These are phyloP conservation scores for Trissolcus brochymenae DNA, from an alignment of 2,888 invertebrate genomes.

Conservation along the genomic window DNA sequence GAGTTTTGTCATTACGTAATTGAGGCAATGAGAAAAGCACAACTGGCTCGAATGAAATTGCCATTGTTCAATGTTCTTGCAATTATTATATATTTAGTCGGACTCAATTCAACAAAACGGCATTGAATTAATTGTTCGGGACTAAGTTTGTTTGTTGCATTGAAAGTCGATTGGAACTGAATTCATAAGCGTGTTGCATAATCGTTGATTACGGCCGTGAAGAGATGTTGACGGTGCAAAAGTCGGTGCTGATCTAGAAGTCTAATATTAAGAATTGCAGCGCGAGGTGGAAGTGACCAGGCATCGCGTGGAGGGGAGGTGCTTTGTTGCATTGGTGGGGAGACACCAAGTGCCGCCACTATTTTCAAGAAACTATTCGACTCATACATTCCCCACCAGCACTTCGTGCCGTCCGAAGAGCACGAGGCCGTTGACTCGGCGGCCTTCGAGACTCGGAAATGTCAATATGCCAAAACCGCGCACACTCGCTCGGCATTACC, in stretches of 20 bases:
- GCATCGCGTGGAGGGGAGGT: slow-evolving; percentile 49
- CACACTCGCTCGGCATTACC: slow-evolving; percentile 29
- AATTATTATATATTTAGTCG: no score
- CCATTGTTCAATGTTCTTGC: no score
- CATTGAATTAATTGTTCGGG: no score
- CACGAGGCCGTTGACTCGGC: slow-evolving; percentile 71
- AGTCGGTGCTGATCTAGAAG: slow-evolving; percentile 66
- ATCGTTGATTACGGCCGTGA: no score
- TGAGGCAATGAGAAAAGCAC: no score
- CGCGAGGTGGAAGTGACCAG: slow-evolving; percentile 62
- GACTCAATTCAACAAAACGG: no score
- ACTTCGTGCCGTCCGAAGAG: slow-evolving; percentile 63
- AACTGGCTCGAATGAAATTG: no score
- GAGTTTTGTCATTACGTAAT: no score
- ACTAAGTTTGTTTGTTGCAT: no score
- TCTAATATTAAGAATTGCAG: slow-evolving; percentile 60
- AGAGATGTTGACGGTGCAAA: slow-evolving; percentile 24
- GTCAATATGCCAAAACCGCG: slow-evolving; percentile 55
- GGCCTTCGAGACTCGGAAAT: slow-evolving; percentile 64
- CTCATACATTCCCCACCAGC: slow-evolving; percentile 54
- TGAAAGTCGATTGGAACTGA: slow-evolving; percentile 8
- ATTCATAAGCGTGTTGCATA: slow-evolving; percentile 5
- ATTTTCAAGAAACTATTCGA: slow-evolving; percentile 57
- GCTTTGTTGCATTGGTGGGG: slow-evolving; percentile 44
- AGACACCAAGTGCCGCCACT: slow-evolving; percentile 49